phyloP scores from a whole-genome alignment of 2,797 vertebrate species.

The Nasua narica region DNA sequence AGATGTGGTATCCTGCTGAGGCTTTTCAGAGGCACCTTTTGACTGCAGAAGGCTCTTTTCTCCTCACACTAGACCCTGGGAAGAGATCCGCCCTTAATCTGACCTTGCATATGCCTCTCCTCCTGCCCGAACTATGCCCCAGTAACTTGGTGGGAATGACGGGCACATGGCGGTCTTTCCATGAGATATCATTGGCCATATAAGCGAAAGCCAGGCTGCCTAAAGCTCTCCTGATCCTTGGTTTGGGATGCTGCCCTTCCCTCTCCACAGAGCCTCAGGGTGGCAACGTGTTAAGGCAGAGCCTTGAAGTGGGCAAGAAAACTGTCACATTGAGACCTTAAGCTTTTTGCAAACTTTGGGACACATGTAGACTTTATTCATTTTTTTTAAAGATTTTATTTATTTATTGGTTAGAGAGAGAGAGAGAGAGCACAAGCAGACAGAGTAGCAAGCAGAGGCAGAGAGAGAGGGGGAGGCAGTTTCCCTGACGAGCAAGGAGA shows the following conservation, averaged over 20 bases:
- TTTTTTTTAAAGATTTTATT: too few relatives aligned
- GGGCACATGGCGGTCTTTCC: not conserved
- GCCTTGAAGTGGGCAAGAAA: not conserved
- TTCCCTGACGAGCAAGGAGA: too few relatives aligned
- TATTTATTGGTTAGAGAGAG: too few relatives aligned
- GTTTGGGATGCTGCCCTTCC: not conserved
- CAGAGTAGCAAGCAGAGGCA: too few relatives aligned
- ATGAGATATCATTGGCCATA: not conserved
- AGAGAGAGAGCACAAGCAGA: too few relatives aligned
- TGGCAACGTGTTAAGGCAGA: not conserved
- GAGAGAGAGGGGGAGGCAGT: too few relatives aligned
- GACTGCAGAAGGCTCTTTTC: slow-evolving; percentile 64
- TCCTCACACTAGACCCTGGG: slow-evolving; percentile 34
- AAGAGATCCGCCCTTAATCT: slow-evolving; percentile 57
- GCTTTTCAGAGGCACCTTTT: slow-evolving; percentile 75
- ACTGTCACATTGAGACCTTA: not conserved
- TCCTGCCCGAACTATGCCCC: not conserved
- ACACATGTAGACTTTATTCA: not conserved
- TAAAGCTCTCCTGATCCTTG: not conserved
- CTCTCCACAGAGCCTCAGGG: not conserved
- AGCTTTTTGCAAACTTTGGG: not conserved
- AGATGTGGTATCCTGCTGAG: slow-evolving; percentile 67
- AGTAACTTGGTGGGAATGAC: slow-evolving; percentile 53
- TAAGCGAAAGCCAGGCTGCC: not conserved
- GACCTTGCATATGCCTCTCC: slow-evolving; percentile 45